Evolutionary conservation across 1,140 invertebrate species (phyloP).

Genomic region (Heliconius congener): DNA sequence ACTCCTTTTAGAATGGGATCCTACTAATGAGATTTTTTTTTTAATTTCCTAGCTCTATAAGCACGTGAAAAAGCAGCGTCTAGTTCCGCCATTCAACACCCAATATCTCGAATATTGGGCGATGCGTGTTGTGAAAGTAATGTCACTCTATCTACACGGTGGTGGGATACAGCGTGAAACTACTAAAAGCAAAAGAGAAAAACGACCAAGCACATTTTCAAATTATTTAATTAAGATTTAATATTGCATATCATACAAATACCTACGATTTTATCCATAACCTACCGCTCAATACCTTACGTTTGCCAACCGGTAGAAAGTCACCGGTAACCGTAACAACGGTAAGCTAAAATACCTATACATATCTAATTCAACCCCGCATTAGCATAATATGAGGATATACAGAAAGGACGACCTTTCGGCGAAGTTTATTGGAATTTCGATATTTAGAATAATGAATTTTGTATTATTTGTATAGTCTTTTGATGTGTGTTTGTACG

Average conservation of each 20-base stretch:
- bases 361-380: background rate
- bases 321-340: background rate
- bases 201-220: background rate
- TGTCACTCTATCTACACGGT: too few relatives aligned
- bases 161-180: too few relatives aligned
- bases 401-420: background rate
- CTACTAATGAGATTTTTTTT: too few relatives aligned
- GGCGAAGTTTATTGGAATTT: background rate
- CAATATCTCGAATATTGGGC: too few relatives aligned
- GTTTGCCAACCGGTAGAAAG: background rate
- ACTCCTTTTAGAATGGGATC: too few relatives aligned
- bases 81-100: too few relatives aligned
- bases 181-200: background rate
- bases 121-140: background rate
- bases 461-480: background rate
- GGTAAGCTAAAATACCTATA: constrained; percentile 12
- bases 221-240: background rate
- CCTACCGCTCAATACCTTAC: background rate
- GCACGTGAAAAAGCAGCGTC: too few relatives aligned
- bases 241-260: background rate
- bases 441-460: background rate
- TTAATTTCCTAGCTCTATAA: too few relatives aligned
- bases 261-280: background rate
- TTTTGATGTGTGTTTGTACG: background rate
- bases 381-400: constrained; percentile 20